Percentiles rank a stretch among this genome's conserved stretches.
Conservation (phyloP, 2,888 invertebrate species). For the Orchestes rusci region DNA sequence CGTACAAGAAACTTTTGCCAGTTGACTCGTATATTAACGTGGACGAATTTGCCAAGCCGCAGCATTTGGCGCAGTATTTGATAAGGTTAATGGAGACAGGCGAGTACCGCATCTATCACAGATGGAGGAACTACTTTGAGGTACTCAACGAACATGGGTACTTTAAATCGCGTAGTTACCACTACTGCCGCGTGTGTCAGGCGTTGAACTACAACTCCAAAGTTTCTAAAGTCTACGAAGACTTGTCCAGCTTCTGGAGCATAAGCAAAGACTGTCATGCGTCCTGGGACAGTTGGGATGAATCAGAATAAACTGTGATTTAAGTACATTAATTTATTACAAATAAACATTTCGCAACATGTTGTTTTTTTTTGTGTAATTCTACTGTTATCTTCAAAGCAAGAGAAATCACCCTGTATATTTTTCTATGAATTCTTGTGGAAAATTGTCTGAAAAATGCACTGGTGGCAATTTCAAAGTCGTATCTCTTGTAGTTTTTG, state of each 20-base stretch:
- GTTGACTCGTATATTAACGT: conserved; percentile 57
- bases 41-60: conserved; percentile 48
- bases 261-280: conserved; percentile 33
- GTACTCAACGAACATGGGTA: conserved; percentile 62
- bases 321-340: too few species aligned
- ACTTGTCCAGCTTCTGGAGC: conserved; percentile 44
- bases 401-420: too few species aligned
- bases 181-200: conserved; percentile 60
- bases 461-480: too few species aligned
- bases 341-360: too few species aligned
- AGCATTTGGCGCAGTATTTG: conserved; percentile 50
- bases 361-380: too few species aligned
- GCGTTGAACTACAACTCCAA: conserved; percentile 57
- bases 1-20: conserved; percentile 51
- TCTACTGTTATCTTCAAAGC: too few species aligned
- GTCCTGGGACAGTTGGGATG: conserved; percentile 30
- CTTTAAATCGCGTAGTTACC: conserved; percentile 52
- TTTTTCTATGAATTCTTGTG: too few species aligned
- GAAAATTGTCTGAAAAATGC: too few species aligned
- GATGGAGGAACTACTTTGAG: conserved; percentile 53
- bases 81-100: conserved; percentile 43
- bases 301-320: too few species aligned
- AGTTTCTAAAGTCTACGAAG: conserved; percentile 40
- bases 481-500: too few species aligned
- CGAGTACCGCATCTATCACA: conserved; percentile 42